These are phyloP conservation scores for Anoplius nigerrimus DNA, from an alignment of 2,888 invertebrate genomes.

Conservation along the genomic window DNA sequence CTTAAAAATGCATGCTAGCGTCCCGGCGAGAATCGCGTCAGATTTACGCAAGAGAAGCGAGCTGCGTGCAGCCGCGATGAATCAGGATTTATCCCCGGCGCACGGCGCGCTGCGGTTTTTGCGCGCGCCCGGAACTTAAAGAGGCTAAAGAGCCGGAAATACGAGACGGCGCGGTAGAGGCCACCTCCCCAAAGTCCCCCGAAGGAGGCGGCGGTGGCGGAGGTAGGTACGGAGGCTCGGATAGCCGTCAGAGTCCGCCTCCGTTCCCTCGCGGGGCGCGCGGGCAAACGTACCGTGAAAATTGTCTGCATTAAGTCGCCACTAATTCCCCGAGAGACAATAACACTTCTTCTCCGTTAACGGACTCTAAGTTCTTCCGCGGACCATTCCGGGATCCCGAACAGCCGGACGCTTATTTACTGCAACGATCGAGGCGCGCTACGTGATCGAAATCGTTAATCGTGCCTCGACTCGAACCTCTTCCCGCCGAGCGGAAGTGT, in stretches of 20 bases:
- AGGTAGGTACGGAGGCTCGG: neutral
- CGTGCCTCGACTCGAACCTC: neutral
- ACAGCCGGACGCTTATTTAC: constrained; percentile 35
- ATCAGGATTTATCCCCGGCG: neutral
- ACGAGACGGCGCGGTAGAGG: neutral
- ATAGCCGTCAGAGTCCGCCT: neutral
- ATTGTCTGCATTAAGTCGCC: constrained; percentile 37
- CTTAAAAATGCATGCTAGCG: neutral
- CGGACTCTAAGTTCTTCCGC: constrained; percentile 12
- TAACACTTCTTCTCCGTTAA: constrained; percentile 43
- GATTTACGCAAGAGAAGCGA: neutral
- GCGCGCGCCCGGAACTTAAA: neutral
- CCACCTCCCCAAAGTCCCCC: neutral
- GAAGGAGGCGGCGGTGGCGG: neutral
- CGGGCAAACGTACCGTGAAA: constrained; percentile 2
- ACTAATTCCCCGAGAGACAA: constrained; percentile 43
- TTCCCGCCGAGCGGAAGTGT: neutral
- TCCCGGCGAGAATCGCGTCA: neutral
- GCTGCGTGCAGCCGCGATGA: neutral
- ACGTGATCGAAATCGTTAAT: constrained; percentile 6
- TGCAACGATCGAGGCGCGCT: constrained; percentile 14
- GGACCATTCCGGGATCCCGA: constrained; percentile 22
- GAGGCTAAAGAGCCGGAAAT: neutral
- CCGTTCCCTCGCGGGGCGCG: neutral
- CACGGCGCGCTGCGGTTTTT: neutral